These are phyloP conservation scores for Alligator sinensis DNA, from an alignment of 2,113 vertebrate species.

Conservation along the genomic window DNA sequence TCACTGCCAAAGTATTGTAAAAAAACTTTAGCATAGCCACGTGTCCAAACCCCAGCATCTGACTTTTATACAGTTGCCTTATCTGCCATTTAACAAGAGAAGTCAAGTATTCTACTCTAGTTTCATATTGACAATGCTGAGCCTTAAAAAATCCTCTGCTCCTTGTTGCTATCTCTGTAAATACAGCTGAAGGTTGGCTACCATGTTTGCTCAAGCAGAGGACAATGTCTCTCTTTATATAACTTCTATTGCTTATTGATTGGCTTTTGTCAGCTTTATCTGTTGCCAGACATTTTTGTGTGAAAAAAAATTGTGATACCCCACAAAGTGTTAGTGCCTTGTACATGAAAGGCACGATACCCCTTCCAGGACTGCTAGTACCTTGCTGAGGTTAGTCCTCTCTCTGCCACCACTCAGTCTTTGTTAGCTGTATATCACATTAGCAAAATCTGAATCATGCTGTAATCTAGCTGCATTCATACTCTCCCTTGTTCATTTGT, in stretches of 20 bases:
- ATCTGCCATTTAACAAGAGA: constrained; percentile 6
- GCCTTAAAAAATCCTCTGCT: constrained; percentile 61
- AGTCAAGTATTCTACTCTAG: background rate
- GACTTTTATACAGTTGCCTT: background rate
- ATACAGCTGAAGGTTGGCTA: constrained; percentile 3
- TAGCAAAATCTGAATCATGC: background rate
- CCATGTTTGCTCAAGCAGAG: constrained; percentile 8
- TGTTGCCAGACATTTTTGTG: constrained; percentile 42
- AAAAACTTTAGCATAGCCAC: background rate
- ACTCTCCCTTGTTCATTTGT: background rate
- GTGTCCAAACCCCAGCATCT: background rate
- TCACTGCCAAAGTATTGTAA: background rate
- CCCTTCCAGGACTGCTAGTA: background rate
- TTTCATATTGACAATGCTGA: constrained; percentile 26
- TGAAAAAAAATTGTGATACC: background rate
- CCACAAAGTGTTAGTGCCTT: background rate
- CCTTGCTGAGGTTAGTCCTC: background rate
- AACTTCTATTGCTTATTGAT: constrained; percentile 46
- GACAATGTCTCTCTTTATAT: constrained; percentile 44
- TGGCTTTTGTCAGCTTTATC: constrained; percentile 31
- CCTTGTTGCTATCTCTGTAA: constrained; percentile 49
- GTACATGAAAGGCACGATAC: background rate
- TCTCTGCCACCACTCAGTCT: background rate
- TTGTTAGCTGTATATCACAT: background rate
- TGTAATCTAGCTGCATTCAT: background rate